Conservation (phyloP, 30 jellyfish, hydroid and myxozoan genomes). For the Sanderia malayensis region DNA sequence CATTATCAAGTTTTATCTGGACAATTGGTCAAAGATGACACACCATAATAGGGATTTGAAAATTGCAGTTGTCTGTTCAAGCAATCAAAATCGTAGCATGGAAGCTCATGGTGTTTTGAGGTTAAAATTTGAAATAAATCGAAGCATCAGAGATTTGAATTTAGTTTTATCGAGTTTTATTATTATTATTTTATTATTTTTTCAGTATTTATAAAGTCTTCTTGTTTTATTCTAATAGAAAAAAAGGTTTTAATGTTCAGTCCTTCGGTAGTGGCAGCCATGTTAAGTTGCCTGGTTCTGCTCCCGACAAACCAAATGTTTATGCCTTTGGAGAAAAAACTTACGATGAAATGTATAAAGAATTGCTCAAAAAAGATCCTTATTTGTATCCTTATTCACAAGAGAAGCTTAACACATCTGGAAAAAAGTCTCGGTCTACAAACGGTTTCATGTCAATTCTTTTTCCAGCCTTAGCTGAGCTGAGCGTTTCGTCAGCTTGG, state of each 20-base stretch:
- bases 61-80: slow-evolving; percentile 94
- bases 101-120: slow-evolving; percentile 99
- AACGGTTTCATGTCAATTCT: not conserved
- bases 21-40: slow-evolving; percentile 6
- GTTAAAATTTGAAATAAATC: slow-evolving; percentile 36
- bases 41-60: slow-evolving; percentile 74
- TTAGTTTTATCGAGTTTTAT: not conserved
- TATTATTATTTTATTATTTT: not conserved
- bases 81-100: slow-evolving; percentile 98
- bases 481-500: too few species aligned
- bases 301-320: slow-evolving; percentile 92
- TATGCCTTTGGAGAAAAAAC: slow-evolving; percentile 81
- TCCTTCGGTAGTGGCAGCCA: slow-evolving; percentile 91
- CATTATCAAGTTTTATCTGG: not conserved
- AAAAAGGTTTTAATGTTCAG: slow-evolving; percentile 80
- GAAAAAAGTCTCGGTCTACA: not conserved
- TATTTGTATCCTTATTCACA: slow-evolving; percentile 79
- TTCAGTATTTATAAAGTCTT: not conserved
- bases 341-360: slow-evolving; percentile 89
- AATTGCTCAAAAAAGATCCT: slow-evolving; percentile 71
- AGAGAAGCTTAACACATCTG: not conserved
- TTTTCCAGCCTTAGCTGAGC: not conserved
- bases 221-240: slow-evolving; percentile 56
- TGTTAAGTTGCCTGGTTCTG: slow-evolving; percentile 93
- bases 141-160: not conserved